A percentile compares a stretch with the other conserved stretches of the same genome.
Conservation (phyloP, 2,797 vertebrate genomes). For the Chaunax sp. region DNA sequence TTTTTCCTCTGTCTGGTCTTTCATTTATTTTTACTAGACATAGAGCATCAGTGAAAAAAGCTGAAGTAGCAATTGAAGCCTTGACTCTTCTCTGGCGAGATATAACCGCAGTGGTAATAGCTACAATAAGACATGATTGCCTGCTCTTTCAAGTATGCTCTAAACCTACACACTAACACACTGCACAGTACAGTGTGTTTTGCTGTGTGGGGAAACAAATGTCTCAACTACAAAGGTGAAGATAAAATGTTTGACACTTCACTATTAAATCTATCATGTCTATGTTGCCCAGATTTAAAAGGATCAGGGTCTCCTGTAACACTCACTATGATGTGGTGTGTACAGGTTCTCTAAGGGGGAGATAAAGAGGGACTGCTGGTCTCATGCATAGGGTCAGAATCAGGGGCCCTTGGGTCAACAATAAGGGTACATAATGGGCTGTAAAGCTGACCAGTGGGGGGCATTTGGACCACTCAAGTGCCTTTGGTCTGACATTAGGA, state of each 20-base stretch:
- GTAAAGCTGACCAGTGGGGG: constrained; percentile 37
- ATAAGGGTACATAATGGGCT: constrained; percentile 27
- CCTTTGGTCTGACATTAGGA: constrained; percentile 29
- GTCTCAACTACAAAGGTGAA: not conserved
- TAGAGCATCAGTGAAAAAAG: not conserved
- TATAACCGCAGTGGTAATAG: not conserved
- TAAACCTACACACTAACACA: no score
- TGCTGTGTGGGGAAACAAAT: not conserved
- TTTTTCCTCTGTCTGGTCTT: not conserved
- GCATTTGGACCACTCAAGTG: constrained; percentile 28
- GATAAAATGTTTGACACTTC: not conserved
- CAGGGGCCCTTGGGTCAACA: constrained; percentile 19
- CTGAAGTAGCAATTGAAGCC: not conserved
- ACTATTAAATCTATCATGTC: not conserved
- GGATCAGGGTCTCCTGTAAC: not conserved
- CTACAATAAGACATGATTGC: not conserved
- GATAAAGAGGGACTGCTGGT: not conserved
- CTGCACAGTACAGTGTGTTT: no score
- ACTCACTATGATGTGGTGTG: not conserved
- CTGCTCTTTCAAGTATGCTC: constrained; percentile 1
- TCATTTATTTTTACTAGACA: constrained; percentile 4
- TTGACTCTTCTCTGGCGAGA: not conserved
- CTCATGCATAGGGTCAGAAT: constrained; percentile 13
- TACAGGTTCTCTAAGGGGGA: not conserved
- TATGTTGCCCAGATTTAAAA: not conserved